A percentile compares a stretch with the other conserved stretches of the same genome.
Conservation (phyloP, 1,140 invertebrate genomes). For the Hyposmocoma kahamanoa region DNA sequence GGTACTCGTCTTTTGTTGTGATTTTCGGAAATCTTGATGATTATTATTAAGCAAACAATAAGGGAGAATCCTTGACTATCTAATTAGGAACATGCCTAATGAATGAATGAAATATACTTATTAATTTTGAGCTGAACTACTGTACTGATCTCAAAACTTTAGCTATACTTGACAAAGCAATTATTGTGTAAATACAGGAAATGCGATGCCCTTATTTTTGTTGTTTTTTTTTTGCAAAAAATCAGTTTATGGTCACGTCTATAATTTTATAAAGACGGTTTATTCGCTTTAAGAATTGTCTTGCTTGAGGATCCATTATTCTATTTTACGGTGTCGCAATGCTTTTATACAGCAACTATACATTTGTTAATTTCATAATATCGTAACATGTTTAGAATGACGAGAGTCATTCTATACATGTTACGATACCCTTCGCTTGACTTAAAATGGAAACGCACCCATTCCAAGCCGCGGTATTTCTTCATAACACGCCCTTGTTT, state of each 20-base stretch:
- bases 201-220: too few relatives aligned
- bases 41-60: neutral
- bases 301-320: neutral
- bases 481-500: slow-evolving; percentile 68
- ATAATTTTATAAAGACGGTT: too few relatives aligned
- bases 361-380: neutral
- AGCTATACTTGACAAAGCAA: too few relatives aligned
- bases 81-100: neutral
- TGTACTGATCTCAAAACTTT: neutral
- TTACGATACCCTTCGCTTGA: neutral
- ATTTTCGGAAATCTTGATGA: neutral
- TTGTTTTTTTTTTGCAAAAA: too few relatives aligned
- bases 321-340: neutral
- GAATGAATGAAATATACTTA: neutral
- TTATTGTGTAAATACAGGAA: too few relatives aligned
- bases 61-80: neutral
- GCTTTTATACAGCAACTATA: neutral
- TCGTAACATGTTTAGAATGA: neutral
- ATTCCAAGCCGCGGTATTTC: slow-evolving; percentile 45
- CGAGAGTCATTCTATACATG: neutral
- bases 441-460: slow-evolving; percentile 33
- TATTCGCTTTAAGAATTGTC: too few relatives aligned
- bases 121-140: neutral
- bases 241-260: too few relatives aligned
- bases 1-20: neutral